phyloP scores from a whole-genome alignment of 2,888 invertebrate species.

The Adelphocoris suturalis region DNA sequence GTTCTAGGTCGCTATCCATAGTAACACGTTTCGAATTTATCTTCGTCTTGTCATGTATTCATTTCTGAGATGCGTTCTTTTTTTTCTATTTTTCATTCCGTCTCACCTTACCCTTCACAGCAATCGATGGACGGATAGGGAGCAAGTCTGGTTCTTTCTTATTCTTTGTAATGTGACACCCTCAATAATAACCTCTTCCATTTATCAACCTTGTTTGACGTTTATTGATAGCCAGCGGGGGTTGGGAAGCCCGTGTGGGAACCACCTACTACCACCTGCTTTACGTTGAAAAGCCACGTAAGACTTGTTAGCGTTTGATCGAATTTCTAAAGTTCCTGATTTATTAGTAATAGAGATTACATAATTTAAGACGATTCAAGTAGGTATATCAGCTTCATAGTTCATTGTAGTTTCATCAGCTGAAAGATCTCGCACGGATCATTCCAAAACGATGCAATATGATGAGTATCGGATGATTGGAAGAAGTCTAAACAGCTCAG shows the following conservation, averaged over 20 bases:
- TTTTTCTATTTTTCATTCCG: slow-evolving; percentile 6
- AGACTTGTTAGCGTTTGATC: too few relatives aligned
- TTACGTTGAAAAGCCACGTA: too few relatives aligned
- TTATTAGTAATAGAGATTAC: too few relatives aligned
- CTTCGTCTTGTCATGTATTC: neutral
- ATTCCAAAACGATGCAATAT: too few relatives aligned
- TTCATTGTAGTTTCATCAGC: too few relatives aligned
- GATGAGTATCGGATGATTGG: too few relatives aligned
- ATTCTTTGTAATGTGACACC: slow-evolving; percentile 57
- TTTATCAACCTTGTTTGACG: slow-evolving; percentile 30
- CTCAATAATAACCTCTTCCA: slow-evolving; percentile 10
- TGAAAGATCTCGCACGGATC: too few relatives aligned
- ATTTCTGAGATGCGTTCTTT: neutral
- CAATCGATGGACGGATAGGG: slow-evolving; percentile 16
- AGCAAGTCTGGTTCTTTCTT: neutral
- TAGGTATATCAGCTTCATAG: too few relatives aligned
- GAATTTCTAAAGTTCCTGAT: too few relatives aligned
- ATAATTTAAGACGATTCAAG: too few relatives aligned
- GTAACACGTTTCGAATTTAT: neutral
- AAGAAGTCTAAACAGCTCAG: too few relatives aligned
- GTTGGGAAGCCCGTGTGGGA: neutral
- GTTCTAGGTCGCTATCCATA: too few relatives aligned
- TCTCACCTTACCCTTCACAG: neutral
- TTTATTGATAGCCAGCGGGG: slow-evolving; percentile 34
- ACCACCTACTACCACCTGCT: neutral